phyloP scores from a whole-genome alignment of 2,797 vertebrate species.

The Poeciliopsis gracilis region DNA sequence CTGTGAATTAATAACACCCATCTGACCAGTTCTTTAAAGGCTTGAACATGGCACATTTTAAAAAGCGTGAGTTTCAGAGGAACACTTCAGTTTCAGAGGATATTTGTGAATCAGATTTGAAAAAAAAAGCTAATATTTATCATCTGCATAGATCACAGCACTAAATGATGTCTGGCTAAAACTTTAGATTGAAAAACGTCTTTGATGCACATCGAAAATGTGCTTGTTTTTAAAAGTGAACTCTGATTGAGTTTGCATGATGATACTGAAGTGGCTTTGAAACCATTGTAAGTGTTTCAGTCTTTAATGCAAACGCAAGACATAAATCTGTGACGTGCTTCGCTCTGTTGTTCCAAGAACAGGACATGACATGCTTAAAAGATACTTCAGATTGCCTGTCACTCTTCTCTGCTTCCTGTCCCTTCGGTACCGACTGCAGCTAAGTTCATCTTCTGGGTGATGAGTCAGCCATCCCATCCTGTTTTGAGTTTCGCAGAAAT shows the following conservation, averaged over 20 bases:
- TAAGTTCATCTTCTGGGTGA: conserved; percentile 28
- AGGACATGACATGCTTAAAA: conserved; percentile 1
- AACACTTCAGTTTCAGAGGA: neutral
- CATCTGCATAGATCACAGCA: neutral
- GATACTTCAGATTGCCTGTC: neutral
- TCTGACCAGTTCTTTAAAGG: neutral
- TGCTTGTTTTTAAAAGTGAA: neutral
- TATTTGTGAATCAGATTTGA: conserved; percentile 25
- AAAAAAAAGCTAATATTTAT: neutral
- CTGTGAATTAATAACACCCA: neutral
- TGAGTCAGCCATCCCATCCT: conserved; percentile 60
- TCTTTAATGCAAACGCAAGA: neutral
- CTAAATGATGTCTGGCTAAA: neutral
- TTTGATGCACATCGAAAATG: neutral
- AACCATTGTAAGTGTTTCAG: neutral
- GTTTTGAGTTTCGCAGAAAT: conserved; percentile 52
- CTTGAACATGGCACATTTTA: neutral
- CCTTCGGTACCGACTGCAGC: conserved; percentile 6
- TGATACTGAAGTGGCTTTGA: neutral
- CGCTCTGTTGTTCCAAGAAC: conserved; percentile 9
- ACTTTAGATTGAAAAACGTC: neutral
- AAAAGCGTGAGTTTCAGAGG: neutral
- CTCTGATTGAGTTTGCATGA: neutral
- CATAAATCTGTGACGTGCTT: neutral
- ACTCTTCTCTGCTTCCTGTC: neutral